Evolutionary conservation across 2,888 invertebrate species (phyloP).

Genomic region (Cenopis cana): DNA sequence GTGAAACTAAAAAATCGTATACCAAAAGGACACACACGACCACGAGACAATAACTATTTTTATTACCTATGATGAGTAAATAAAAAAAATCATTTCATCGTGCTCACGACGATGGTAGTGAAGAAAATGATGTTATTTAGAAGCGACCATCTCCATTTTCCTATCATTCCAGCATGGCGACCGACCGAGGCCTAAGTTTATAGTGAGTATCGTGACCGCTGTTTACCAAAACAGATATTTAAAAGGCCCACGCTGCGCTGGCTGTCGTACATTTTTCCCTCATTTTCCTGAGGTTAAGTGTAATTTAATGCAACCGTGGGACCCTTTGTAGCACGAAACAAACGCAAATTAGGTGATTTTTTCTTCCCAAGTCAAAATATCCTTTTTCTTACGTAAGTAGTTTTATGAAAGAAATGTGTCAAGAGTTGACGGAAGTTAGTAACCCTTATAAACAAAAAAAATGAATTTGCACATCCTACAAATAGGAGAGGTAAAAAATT

Average conservation of each 20-base stretch:
- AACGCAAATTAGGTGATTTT: constrained; percentile 40
- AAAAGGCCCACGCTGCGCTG: constrained; percentile 20
- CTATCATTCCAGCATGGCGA: background rate
- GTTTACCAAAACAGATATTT: constrained; percentile 21
- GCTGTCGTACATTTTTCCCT: constrained; percentile 40
- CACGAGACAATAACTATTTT: no score
- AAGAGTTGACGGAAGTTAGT: no score
- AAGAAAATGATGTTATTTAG: background rate
- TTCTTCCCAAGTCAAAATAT: constrained; percentile 7
- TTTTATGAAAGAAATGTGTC: background rate
- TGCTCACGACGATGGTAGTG: no score
- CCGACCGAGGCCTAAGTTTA: background rate
- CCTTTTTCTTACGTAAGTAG: constrained; percentile 11
- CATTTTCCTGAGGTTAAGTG: constrained; percentile 41
- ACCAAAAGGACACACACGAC: no score
- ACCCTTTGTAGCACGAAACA: constrained; percentile 39
- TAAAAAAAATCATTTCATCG: no score
- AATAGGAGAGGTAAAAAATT: no score
- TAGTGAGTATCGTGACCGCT: background rate
- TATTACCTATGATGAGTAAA: no score
- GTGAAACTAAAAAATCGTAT: no score
- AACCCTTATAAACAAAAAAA: no score
- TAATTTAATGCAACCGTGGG: constrained; percentile 44
- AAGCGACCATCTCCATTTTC: background rate
- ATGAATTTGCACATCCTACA: no score